Evolutionary conservation across 2,888 invertebrate genomes (phyloP).

Genomic region (Taphrorychus bicolor): DNA sequence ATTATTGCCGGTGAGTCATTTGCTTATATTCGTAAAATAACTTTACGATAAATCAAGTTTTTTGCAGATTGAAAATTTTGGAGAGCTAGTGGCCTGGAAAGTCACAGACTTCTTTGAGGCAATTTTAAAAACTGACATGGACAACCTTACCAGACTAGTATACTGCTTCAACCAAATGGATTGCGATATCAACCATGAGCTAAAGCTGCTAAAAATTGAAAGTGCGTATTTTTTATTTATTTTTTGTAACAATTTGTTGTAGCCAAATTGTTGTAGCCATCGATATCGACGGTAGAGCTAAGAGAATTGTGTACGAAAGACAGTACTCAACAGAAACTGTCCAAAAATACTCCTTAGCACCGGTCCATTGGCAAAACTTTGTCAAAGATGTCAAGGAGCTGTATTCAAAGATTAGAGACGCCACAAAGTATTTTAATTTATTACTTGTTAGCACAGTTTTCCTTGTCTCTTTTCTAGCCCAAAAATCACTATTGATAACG

Average conservation of each 20-base stretch:
- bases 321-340: constrained; percentile 58
- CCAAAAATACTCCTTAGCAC: constrained; percentile 53
- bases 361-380: constrained; percentile 55
- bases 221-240: constrained; percentile 63
- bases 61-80: constrained; percentile 78
- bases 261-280: constrained; percentile 62
- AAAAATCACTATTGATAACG: constrained; percentile 58
- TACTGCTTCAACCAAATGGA: constrained; percentile 75
- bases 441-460: neutral
- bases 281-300: constrained; percentile 65
- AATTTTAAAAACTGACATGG: constrained; percentile 78
- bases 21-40: neutral
- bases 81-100: constrained; percentile 81
- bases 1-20: constrained; percentile 51
- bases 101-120: constrained; percentile 76
- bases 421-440: constrained; percentile 48
- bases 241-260: neutral
- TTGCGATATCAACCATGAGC: constrained; percentile 78
- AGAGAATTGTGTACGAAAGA: constrained; percentile 62
- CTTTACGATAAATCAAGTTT: neutral
- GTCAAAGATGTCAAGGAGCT: constrained; percentile 50
- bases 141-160: constrained; percentile 75
- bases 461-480: constrained; percentile 49
- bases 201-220: constrained; percentile 78
- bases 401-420: constrained; percentile 54